These are phyloP conservation scores for Cygnus olor DNA, from an alignment of 2,797 vertebrate genomes.

Conservation along the genomic window DNA sequence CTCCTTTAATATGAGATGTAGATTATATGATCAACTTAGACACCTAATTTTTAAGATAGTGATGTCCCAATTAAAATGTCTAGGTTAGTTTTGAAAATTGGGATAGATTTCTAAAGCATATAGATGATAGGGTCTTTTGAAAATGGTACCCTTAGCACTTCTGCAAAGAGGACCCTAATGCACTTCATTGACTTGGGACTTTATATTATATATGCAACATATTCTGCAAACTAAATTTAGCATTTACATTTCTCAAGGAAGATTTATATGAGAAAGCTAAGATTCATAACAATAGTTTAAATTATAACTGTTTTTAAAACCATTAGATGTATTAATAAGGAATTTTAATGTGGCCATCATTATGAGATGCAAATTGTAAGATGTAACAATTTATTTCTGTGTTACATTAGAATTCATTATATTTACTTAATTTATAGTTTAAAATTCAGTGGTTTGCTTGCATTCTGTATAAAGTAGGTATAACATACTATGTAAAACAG, in stretches of 20 bases:
- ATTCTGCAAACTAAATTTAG: neutral
- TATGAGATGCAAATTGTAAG: neutral
- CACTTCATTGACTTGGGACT: neutral
- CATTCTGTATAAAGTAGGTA: neutral
- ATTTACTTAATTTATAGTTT: neutral
- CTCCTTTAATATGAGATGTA: neutral
- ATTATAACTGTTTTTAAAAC: neutral
- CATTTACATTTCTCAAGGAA: neutral
- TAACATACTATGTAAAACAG: neutral
- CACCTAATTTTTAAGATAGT: neutral
- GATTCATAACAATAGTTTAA: neutral
- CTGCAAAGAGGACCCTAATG: neutral
- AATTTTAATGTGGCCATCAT: neutral
- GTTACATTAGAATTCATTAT: neutral
- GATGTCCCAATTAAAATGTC: neutral
- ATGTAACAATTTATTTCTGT: neutral
- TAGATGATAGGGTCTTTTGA: neutral
- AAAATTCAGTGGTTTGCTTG: neutral
- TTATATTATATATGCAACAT: neutral
- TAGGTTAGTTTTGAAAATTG: neutral
- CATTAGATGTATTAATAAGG: neutral
- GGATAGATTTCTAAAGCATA: neutral
- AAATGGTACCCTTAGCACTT: neutral
- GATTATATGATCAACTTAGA: neutral
- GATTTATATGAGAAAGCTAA: neutral